Conservation (phyloP, 2,888 invertebrate species). For the Apamea crenata region DNA sequence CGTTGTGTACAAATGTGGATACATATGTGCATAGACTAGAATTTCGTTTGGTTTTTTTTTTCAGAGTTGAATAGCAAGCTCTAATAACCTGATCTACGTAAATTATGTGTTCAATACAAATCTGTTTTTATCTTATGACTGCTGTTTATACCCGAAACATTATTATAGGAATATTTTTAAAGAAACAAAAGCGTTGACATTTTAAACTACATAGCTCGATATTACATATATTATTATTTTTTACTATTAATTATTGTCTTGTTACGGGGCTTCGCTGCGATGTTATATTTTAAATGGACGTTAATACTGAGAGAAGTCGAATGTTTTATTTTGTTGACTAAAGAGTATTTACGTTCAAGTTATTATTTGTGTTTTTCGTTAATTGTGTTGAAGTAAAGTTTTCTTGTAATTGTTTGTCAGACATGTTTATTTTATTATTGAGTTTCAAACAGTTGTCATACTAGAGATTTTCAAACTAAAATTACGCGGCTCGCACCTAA, state of each 20-base stretch:
- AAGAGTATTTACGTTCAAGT: slow-evolving; percentile 42
- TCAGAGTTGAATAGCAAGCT: slow-evolving; percentile 73
- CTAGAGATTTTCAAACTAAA: not conserved
- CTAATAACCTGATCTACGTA: slow-evolving; percentile 73
- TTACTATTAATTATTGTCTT: slow-evolving; percentile 57
- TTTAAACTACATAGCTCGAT: slow-evolving; percentile 73
- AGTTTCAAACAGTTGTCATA: not conserved
- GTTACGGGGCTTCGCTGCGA: slow-evolving; percentile 62
- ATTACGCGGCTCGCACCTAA: not conserved
- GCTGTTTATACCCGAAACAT: slow-evolving; percentile 78
- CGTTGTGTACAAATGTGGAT: not conserved
- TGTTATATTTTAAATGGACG: slow-evolving; percentile 45
- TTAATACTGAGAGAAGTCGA: slow-evolving; percentile 29
- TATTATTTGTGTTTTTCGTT: slow-evolving; percentile 29
- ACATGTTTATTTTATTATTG: slow-evolving; percentile 22
- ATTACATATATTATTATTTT: slow-evolving; percentile 56
- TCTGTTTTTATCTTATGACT: slow-evolving; percentile 75
- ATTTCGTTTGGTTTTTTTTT: not conserved
- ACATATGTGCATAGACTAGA: not conserved
- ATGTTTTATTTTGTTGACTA: slow-evolving; percentile 31
- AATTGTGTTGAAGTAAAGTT: slow-evolving; percentile 26
- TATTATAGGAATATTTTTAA: slow-evolving; percentile 72
- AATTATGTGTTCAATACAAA: slow-evolving; percentile 86
- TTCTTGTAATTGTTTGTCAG: slow-evolving; percentile 5
- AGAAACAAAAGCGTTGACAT: slow-evolving; percentile 75